phyloP scores from a whole-genome alignment of 2,113 vertebrate species.

The Siphamia tubifer region DNA sequence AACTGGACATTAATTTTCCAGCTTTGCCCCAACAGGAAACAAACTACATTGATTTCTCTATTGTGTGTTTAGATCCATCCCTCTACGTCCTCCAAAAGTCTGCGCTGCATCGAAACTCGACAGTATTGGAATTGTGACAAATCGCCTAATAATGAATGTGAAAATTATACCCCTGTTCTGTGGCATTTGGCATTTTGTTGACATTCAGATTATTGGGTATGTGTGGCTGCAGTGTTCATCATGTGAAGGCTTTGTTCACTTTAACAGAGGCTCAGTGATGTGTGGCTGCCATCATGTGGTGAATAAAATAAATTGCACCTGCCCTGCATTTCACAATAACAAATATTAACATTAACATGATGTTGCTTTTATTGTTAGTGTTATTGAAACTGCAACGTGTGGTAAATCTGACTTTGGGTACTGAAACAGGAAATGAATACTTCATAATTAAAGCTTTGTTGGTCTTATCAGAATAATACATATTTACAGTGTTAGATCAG shows the following conservation, averaged over 20 bases:
- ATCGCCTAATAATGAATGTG: neutral
- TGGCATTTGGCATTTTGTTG: neutral
- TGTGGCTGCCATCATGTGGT: slow-evolving; percentile 64
- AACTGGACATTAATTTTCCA: slow-evolving; percentile 27
- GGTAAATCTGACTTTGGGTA: no score
- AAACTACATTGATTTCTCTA: slow-evolving; percentile 24
- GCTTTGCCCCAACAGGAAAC: slow-evolving; percentile 27
- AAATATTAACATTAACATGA: no score
- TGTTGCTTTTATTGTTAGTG: no score
- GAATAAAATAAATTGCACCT: neutral
- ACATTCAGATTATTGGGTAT: slow-evolving; percentile 15
- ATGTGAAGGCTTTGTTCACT: neutral
- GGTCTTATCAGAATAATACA: no score
- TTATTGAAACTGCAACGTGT: no score
- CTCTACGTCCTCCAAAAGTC: neutral
- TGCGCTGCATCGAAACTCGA: neutral
- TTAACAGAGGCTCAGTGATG: neutral
- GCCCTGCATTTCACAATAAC: neutral
- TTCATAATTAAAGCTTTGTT: no score
- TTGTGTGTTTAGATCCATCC: neutral
- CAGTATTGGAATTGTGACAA: neutral
- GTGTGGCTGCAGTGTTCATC: neutral
- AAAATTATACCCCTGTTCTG: neutral
- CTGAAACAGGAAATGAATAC: no score
- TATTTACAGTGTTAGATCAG: no score